phyloP scores from a whole-genome alignment of 2,888 invertebrate species.

The Chloromyia formosa region DNA sequence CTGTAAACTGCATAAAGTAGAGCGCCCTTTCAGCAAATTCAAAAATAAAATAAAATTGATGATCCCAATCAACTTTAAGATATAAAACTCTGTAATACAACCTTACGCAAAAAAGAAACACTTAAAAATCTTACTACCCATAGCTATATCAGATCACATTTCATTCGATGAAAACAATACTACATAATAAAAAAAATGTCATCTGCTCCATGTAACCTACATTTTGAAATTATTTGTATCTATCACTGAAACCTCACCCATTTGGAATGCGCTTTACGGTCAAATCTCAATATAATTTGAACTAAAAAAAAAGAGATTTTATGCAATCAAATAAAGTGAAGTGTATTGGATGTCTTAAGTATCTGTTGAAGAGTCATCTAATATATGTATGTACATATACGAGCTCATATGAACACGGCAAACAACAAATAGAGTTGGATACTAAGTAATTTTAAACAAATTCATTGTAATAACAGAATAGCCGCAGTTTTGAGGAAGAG shows the following conservation, averaged over 20 bases:
- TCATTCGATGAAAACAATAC: neutral
- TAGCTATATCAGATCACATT: too few species aligned
- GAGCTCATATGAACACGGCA: neutral
- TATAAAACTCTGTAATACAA: too few species aligned
- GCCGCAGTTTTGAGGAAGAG: too few species aligned
- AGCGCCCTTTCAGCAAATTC: too few species aligned
- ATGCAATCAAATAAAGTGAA: neutral
- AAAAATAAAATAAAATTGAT: too few species aligned
- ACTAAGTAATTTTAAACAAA: neutral
- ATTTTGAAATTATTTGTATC: neutral
- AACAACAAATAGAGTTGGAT: neutral
- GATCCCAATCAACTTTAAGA: too few species aligned
- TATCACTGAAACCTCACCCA: neutral
- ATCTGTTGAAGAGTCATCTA: too few species aligned
- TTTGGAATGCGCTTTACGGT: neutral
- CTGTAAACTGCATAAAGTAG: too few species aligned
- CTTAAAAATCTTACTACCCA: too few species aligned
- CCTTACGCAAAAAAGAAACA: too few species aligned
- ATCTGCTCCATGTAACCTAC: neutral
- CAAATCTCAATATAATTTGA: neutral
- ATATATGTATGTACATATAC: neutral
- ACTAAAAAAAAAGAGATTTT: neutral
- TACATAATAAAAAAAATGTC: neutral
- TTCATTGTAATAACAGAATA: neutral
- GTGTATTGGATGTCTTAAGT: too few species aligned